Evolutionary conservation across 2,113 vertebrate genomes (phyloP).

Genomic region (Coregonus clupeaformis): DNA sequence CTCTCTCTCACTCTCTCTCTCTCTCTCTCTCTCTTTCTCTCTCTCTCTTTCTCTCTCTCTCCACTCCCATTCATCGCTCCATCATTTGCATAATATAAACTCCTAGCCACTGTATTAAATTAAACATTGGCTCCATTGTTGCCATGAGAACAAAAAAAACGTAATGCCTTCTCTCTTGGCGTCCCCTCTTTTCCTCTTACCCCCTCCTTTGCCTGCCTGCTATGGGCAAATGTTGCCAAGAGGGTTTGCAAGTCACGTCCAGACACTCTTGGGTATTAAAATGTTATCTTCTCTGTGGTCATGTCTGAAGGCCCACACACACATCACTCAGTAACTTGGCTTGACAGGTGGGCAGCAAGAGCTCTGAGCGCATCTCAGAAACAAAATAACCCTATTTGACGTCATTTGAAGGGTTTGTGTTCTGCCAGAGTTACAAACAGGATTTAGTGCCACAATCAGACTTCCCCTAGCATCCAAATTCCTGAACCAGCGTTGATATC

Average conservation of each 20-base stretch:
- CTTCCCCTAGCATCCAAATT: too few species aligned
- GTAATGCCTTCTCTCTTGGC: slow-evolving; percentile 21
- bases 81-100: slow-evolving; percentile 48
- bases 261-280: neutral
- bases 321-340: neutral
- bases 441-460: too few species aligned
- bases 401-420: neutral
- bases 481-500: too few species aligned
- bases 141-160: slow-evolving; percentile 41
- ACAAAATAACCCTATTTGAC: neutral
- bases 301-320: neutral
- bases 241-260: slow-evolving; percentile 11
- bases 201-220: slow-evolving; percentile 17
- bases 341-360: neutral
- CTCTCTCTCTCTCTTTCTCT: slow-evolving; percentile 16
- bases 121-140: slow-evolving; percentile 48
- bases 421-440: too few species aligned
- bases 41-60: neutral
- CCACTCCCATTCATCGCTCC: neutral
- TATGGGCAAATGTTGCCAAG: neutral
- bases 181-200: slow-evolving; percentile 11
- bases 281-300: neutral
- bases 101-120: slow-evolving; percentile 40
- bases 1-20: slow-evolving; percentile 2
- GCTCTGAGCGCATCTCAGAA: neutral